These are phyloP conservation scores for Siniperca scherzeri DNA, from an alignment of 2,797 vertebrate species.

Conservation along the genomic window DNA sequence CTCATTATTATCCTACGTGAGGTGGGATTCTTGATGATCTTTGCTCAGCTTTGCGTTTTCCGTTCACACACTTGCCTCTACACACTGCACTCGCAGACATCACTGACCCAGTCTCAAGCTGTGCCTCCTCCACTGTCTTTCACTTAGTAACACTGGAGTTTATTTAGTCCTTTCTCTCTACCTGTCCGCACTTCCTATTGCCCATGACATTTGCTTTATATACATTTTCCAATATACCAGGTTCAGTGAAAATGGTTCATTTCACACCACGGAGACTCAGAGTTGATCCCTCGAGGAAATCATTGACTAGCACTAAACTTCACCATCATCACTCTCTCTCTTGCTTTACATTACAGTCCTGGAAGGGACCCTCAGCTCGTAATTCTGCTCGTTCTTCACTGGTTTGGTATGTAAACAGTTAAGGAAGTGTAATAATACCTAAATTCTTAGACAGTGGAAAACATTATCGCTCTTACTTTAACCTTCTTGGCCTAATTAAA, in stretches of 20 bases:
- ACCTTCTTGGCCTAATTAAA: conserved; percentile 28
- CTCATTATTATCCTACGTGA: conserved; percentile 81
- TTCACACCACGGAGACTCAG: conserved; percentile 56
- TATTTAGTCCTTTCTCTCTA: conserved; percentile 83
- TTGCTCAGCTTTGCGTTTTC: conserved; percentile 86
- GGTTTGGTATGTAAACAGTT: conserved; percentile 59
- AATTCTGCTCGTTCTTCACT: conserved; percentile 55
- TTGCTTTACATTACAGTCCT: conserved; percentile 56
- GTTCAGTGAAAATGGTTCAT: conserved; percentile 70
- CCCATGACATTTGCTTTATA: conserved; percentile 80
- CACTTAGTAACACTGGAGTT: conserved; percentile 71
- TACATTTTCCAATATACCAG: conserved; percentile 77
- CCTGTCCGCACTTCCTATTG: conserved; percentile 83
- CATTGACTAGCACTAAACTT: conserved; percentile 74
- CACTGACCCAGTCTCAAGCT: conserved; percentile 61
- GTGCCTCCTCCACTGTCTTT: conserved; percentile 76
- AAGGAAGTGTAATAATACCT: conserved; percentile 41
- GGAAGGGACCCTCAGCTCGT: conserved; percentile 59
- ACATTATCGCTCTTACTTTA: conserved; percentile 24
- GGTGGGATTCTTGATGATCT: conserved; percentile 80
- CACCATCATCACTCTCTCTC: conserved; percentile 64
- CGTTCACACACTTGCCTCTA: conserved; percentile 74
- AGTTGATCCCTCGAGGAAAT: conserved; percentile 70
- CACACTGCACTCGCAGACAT: conserved; percentile 68
- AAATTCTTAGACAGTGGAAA: conserved; percentile 51